These are phyloP conservation scores for Actias luna DNA, from an alignment of 2,888 invertebrate genomes.

Conservation along the genomic window DNA sequence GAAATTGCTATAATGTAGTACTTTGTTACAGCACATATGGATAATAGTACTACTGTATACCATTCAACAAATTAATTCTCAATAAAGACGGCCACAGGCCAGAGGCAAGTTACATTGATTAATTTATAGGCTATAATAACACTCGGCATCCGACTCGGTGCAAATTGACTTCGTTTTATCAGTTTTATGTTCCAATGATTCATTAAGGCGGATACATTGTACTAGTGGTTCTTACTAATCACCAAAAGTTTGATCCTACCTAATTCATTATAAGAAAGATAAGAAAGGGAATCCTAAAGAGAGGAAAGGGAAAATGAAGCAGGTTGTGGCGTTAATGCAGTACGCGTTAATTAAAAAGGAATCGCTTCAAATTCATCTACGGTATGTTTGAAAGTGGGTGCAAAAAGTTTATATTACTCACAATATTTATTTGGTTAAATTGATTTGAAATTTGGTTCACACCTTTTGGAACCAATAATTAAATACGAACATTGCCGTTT, in stretches of 20 bases:
- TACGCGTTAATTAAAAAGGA: no score
- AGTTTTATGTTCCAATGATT: neutral
- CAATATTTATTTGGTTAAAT: no score
- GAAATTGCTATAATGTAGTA: no score
- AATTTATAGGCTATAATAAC: constrained; percentile 34
- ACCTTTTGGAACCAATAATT: no score
- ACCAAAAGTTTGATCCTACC: neutral
- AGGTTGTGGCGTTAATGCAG: no score
- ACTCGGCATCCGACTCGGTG: neutral
- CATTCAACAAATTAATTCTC: neutral
- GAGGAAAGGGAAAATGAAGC: no score
- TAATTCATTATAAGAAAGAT: neutral
- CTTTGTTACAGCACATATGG: neutral
- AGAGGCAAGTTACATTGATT: constrained; percentile 27
- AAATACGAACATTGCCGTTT: no score
- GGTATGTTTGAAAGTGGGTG: no score
- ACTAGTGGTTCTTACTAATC: neutral
- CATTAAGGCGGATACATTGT: neutral
- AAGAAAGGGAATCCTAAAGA: no score
- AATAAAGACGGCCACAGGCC: constrained; percentile 14
- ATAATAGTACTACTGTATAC: neutral
- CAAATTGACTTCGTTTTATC: neutral
- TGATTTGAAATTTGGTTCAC: no score
- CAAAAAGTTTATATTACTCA: no score
- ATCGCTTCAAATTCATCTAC: no score